Percentiles rank a stretch among this genome's conserved stretches.
Conservation (phyloP, 2,113 vertebrate species). For the Lepisosteus osseus region DNA sequence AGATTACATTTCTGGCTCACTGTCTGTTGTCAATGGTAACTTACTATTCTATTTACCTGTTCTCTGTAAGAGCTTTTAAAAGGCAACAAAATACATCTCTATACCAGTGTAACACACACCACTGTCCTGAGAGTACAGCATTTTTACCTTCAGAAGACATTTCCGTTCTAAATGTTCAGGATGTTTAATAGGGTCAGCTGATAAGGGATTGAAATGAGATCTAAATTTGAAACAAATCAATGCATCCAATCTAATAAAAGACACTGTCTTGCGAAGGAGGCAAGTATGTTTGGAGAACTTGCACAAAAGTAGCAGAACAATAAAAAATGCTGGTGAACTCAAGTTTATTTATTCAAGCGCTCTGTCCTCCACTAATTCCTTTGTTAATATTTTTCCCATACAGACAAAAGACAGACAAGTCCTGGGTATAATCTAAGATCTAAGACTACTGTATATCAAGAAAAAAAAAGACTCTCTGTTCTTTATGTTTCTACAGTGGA, state of each 20-base stretch:
- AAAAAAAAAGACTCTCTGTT: not conserved
- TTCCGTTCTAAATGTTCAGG: not conserved
- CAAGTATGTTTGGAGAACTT: not conserved
- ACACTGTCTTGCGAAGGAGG: not conserved
- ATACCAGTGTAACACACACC: too few relatives aligned
- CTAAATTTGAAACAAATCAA: constrained; percentile 6
- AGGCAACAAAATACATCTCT: too few relatives aligned
- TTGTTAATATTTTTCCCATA: not conserved
- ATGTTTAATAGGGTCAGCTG: not conserved
- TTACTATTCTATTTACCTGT: too few relatives aligned
- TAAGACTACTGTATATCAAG: not conserved
- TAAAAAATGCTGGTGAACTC: not conserved
- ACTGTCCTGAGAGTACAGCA: too few relatives aligned
- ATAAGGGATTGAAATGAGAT: not conserved
- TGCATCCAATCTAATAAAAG: constrained; percentile 7
- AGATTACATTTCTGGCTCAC: too few relatives aligned
- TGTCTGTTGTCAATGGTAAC: too few relatives aligned
- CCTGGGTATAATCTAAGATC: not conserved
- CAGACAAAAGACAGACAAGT: not conserved
- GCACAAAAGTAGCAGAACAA: not conserved
- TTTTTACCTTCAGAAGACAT: too few relatives aligned
- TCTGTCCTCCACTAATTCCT: not conserved
- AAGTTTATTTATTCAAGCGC: not conserved
- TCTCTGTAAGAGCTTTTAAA: too few relatives aligned
- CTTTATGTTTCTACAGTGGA: not conserved